Base-by-base conservation (phyloP, 2,113 vertebrate species). In the Condylura cristata region DNA sequence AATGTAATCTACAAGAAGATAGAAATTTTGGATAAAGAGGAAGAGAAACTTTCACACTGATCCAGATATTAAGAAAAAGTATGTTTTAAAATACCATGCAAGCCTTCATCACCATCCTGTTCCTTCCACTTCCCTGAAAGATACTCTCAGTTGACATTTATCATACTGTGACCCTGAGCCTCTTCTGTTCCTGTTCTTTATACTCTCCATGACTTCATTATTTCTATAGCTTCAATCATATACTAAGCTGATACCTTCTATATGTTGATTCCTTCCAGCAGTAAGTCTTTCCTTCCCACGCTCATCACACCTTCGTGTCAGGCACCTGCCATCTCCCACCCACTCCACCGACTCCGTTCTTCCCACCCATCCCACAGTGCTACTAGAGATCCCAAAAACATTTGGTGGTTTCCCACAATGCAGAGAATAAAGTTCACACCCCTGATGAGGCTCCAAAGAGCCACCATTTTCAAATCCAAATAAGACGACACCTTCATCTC, bases 41-140 rank as follows among this genome's bases (percentile, higher is more conserved):
- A 66, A 26, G 18, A 70, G 34, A 39, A 76, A 48, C 16, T 88
- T n/a, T 70, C 56, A 14, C 6, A 74, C 44, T 56, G 63, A 58
- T 72, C 71, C 79, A 95, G 32, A 82, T 46, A 44, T 53, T 89
- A 71, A 89, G 72, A 72, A 87, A 89, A 79, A 39, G 13, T 32
- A 93, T 72, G 66, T 72, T 84, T 94, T 84, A 66, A 95, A 91
- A 88, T 88, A 78, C 12, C 41, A 65, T 6, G 5, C 44, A 48
- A 48, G n/a, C 44, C 24, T 91, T 84, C 34, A 79, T 44, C n/a
- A 80, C 41, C 28, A 46, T 78, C 10, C 84, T 60, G 9, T 10
- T 66, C 48, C 48, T 34, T n/a, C 60, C 2, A 16, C 44, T 10
- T 78, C 32, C 53, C 30, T 84, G 30, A 91, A 87, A 86, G 16